Evolutionary conservation across 2,113 vertebrate species (phyloP).

Genomic region (Tympanuchus pallidicinctus): DNA sequence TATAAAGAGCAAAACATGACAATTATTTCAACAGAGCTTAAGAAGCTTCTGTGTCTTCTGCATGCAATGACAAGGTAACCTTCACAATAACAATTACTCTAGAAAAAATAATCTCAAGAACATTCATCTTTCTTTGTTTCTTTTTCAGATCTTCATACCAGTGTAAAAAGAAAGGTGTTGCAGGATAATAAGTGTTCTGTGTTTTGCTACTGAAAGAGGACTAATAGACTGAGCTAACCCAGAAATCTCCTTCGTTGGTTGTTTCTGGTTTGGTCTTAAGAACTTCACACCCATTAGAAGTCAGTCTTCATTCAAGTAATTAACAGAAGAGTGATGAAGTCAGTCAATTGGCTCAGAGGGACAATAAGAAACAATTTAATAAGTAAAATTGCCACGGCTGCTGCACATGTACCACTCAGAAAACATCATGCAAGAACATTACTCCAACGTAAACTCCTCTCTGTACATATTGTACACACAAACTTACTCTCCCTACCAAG

Average conservation of each 20-base stretch:
- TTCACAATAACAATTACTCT: neutral
- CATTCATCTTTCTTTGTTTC: neutral
- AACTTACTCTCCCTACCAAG: neutral
- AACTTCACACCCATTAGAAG: slow-evolving; percentile 6
- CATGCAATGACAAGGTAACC: neutral
- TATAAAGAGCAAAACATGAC: neutral
- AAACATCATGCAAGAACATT: neutral
- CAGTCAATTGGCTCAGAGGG: slow-evolving; percentile 40
- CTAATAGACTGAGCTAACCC: neutral
- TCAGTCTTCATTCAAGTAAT: slow-evolving; percentile 17
- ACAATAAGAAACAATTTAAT: slow-evolving; percentile 18
- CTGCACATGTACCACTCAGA: neutral
- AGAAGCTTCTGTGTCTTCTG: neutral
- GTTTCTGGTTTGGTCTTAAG: neutral
- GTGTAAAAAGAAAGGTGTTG: neutral
- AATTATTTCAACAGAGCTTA: neutral
- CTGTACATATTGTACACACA: neutral
- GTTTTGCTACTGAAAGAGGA: neutral
- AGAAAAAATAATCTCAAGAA: neutral
- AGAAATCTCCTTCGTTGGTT: neutral
- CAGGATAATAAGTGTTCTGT: neutral
- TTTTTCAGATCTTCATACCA: neutral
- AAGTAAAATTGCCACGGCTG: slow-evolving; percentile 36
- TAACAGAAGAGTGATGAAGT: slow-evolving; percentile 41
- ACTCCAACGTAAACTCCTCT: neutral